Conservation (phyloP, 1,140 invertebrate genomes). For the Drosophila tristis region DNA sequence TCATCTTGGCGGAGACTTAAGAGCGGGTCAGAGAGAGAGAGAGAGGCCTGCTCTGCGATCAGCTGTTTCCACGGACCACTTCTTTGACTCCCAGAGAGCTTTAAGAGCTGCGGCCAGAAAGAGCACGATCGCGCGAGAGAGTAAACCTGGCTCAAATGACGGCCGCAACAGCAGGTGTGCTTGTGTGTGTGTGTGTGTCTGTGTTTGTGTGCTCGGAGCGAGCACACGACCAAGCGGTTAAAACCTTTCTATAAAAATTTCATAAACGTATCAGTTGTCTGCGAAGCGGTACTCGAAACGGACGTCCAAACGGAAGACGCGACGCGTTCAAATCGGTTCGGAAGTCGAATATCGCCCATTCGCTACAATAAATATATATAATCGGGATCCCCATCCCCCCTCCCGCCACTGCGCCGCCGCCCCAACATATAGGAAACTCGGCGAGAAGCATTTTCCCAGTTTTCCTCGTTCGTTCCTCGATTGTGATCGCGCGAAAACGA, state of each 20-base stretch:
- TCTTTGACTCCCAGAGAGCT: constrained; percentile 23
- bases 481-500: too few species aligned
- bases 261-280: constrained; percentile 83
- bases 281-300: constrained; percentile 80
- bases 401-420: too few species aligned
- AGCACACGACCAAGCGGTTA: constrained; percentile 41
- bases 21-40: constrained; percentile 16
- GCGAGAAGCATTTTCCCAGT: too few species aligned
- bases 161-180: constrained; percentile 30
- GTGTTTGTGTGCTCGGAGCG: constrained; percentile 29
- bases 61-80: constrained; percentile 45
- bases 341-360: constrained; percentile 12
- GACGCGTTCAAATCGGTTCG: constrained; percentile 16
- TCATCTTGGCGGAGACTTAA: constrained; percentile 45
- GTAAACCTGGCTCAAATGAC: constrained; percentile 61
- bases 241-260: constrained; percentile 83
- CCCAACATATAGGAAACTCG: too few species aligned
- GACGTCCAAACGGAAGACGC: constrained; percentile 72
- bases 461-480: too few species aligned
- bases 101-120: constrained; percentile 23
- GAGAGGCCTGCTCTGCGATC: constrained; percentile 27
- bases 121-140: constrained; percentile 34
- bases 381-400: too few species aligned
- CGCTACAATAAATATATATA: constrained; percentile 16
- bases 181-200: constrained; percentile 18